Evolutionary conservation across 2,888 invertebrate species (phyloP).

Genomic region (Aspidapion aeneum): DNA sequence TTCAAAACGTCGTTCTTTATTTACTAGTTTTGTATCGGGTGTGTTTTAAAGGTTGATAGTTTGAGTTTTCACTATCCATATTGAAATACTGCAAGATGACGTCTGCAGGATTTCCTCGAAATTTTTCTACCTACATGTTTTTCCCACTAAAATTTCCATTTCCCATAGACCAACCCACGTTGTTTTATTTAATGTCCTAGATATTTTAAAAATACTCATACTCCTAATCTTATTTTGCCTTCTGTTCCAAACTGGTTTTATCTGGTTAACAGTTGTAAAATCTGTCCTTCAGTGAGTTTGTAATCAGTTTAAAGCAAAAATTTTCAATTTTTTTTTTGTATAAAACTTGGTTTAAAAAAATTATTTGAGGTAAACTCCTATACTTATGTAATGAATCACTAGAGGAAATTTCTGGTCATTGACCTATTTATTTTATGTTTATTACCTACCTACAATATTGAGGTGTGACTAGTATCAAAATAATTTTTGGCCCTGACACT

Average conservation of each 20-base stretch:
- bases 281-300: background rate
- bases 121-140: background rate
- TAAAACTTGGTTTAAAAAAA: background rate
- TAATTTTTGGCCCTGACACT: too few species aligned
- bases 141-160: background rate
- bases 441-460: too few species aligned
- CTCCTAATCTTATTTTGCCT: conserved; percentile 5
- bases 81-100: background rate
- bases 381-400: background rate
- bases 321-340: conserved; percentile 9
- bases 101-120: background rate
- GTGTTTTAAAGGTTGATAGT: background rate
- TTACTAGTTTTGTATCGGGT: background rate
- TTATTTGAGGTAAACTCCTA: background rate
- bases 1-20: background rate
- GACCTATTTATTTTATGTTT: background rate
- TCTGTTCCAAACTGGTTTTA: background rate
- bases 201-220: too few species aligned
- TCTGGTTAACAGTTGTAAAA: background rate
- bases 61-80: background rate
- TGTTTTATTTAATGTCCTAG: too few species aligned
- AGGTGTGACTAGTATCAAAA: too few species aligned
- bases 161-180: background rate
- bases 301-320: conserved; percentile 8
- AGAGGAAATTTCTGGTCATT: background rate